Evolutionary conservation across 2,113 vertebrate genomes (phyloP).

Genomic region (Acrocephalus kingi): DNA sequence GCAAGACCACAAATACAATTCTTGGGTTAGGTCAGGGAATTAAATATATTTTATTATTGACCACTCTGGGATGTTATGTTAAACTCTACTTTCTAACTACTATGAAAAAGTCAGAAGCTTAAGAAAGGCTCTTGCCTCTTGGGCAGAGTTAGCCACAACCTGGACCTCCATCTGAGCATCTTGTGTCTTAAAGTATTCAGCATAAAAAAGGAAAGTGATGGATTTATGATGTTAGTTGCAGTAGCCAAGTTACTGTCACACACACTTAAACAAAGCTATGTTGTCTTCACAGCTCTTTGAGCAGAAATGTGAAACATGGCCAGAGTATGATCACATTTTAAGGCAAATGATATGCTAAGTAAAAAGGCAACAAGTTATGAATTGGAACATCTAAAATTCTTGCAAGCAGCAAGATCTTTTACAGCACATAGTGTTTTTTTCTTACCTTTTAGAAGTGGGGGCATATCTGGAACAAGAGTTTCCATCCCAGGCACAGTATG

Average conservation of each 20-base stretch:
- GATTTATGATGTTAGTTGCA: neutral
- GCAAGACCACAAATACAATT: neutral
- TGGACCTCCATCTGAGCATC: neutral
- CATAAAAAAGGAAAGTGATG: neutral
- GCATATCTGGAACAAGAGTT: conserved; percentile 89
- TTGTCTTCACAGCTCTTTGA: neutral
- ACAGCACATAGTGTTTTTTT: neutral
- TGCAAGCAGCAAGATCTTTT: neutral
- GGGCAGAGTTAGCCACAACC: neutral
- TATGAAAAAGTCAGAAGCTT: neutral
- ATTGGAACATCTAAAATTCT: neutral
- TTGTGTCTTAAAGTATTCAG: neutral
- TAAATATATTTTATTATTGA: neutral
- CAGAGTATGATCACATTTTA: neutral
- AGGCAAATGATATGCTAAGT: conserved; percentile 23
- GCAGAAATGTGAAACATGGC: neutral
- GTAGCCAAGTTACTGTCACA: neutral
- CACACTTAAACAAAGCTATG: conserved; percentile 4
- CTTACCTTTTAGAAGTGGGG: conserved; percentile 92
- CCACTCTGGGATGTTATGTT: neutral
- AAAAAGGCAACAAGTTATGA: neutral
- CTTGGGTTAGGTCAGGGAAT: neutral
- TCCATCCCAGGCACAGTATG: conserved; percentile 98
- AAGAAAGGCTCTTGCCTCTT: neutral
- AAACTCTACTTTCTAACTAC: neutral